A percentile compares a stretch with the other conserved stretches of the same genome.
Conservation (phyloP, 2,113 vertebrate species). For the Cheirogaleus medius region DNA sequence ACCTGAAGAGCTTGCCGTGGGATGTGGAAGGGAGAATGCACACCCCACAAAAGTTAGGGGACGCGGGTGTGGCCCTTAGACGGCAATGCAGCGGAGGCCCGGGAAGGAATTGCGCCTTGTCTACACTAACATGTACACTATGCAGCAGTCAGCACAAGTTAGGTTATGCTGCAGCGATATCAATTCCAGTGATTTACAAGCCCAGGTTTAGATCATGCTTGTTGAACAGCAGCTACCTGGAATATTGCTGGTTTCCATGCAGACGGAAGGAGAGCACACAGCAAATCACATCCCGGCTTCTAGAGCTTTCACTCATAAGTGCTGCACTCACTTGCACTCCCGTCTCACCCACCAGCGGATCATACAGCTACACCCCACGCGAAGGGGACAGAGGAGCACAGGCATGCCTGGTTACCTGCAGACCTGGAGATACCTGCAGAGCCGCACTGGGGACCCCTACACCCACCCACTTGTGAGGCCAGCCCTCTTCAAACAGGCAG, state of each 20-base stretch:
- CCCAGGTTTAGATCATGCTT: accelerated
- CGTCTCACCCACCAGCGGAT: neutral
- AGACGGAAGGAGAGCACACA: neutral
- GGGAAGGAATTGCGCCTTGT: accelerated
- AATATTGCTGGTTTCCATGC: neutral
- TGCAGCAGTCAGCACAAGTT: accelerated
- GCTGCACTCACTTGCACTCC: accelerated
- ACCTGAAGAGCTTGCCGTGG: neutral
- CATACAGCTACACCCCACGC: accelerated
- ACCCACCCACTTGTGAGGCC: accelerated
- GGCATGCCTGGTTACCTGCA: accelerated
- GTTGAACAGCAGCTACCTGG: accelerated
- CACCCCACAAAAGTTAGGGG: neutral
- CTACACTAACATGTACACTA: accelerated
- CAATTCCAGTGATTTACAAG: accelerated
- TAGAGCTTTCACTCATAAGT: accelerated
- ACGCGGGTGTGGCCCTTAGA: accelerated
- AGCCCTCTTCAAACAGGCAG: neutral
- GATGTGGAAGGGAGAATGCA: neutral
- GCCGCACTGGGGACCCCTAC: accelerated
- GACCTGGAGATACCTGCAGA: neutral
- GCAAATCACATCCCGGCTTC: accelerated
- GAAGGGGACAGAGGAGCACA: neutral
- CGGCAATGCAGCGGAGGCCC: accelerated
- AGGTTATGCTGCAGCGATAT: accelerated